Base-by-base conservation (phyloP, 2,888 invertebrate species). In the Mesorhabditis belari region DNA sequence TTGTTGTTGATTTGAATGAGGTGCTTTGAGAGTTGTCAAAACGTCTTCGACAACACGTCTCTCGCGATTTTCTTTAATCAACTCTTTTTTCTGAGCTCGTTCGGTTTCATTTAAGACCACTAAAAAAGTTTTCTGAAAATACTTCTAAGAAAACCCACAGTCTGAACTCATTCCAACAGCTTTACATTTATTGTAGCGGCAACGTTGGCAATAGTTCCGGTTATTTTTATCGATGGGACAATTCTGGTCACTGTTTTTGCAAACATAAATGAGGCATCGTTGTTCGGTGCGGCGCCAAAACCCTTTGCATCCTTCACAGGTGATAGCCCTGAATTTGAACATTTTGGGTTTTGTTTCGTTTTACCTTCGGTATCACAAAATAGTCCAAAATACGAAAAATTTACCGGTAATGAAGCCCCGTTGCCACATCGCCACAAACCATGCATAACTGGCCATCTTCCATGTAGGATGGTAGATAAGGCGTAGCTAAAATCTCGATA, bases 281-380 rank as follows among this genome's bases (percentile, higher is more conserved):
- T 83, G 67, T 5, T 81, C 81, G 4, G 83, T 84, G 21, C 84
- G 72, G 5, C 84, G 77, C 70, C 84, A 84, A 72, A 84, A 84
- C n/a, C 83, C 83, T 80, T 84, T 84, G 74, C 84, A 84, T 1
- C 84, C 84, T 66, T 84, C 84, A 70, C 84, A 84, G 3, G 83
- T 75, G 53, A 75, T 75, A 12, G 73, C 73, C 23, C 66, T 69
- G n/a, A n/a, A n/a, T n/a, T n/a, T n/a, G n/a, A n/a, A n/a, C n/a
- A 29, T 2, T 55, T 17, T 29, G 28, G 17, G 9, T n/a, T 6
- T 35, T 4, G 35, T 17, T 17, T 1, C n/a, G n/a, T n/a, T 25
- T 19, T 25, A n/a, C n/a, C n/a, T n/a, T n/a, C n/a, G n/a, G n/a
- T n/a, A n/a, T n/a, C n/a, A n/a, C n/a, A n/a, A n/a, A n/a, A n/a